These are phyloP conservation scores for Nothoprocta pentlandii DNA, from an alignment of 2,113 vertebrate genomes.

Conservation along the genomic window DNA sequence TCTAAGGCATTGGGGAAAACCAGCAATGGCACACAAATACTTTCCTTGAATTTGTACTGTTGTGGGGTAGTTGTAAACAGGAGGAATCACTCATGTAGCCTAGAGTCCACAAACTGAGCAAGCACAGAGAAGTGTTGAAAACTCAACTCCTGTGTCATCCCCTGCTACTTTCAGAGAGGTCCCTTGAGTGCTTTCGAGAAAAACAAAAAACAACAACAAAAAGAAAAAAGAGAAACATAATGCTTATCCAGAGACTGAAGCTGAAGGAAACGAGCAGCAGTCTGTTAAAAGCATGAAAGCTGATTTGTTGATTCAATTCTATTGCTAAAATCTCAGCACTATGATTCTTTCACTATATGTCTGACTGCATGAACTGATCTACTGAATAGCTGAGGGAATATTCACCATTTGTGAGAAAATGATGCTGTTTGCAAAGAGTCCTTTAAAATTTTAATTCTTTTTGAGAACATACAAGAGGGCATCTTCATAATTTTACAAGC, in stretches of 20 bases:
- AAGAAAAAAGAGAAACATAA: constrained; percentile 39
- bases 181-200: constrained; percentile 41
- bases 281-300: constrained; percentile 21
- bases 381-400: constrained; percentile 43
- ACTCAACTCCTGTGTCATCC: neutral
- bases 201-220: neutral
- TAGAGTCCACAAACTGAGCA: neutral
- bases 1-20: constrained; percentile 38
- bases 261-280: neutral
- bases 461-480: neutral
- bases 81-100: constrained; percentile 27
- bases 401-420: constrained; percentile 38
- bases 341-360: constrained; percentile 23
- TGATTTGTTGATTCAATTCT: constrained; percentile 41
- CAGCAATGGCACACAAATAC: neutral
- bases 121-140: constrained; percentile 31
- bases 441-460: constrained; percentile 29
- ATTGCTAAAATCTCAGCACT: constrained; percentile 18
- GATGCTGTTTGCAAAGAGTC: neutral
- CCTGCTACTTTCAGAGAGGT: constrained; percentile 1
- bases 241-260: constrained; percentile 43
- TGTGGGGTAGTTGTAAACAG: constrained; percentile 25
- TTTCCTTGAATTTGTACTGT: constrained; percentile 36
- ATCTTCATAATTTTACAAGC: constrained; percentile 11
- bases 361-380: constrained; percentile 46